Percentiles rank a stretch among this genome's conserved stretches.
phyloP scores from a whole-genome alignment of 2,113 vertebrate species.

The Columba janthina region DNA sequence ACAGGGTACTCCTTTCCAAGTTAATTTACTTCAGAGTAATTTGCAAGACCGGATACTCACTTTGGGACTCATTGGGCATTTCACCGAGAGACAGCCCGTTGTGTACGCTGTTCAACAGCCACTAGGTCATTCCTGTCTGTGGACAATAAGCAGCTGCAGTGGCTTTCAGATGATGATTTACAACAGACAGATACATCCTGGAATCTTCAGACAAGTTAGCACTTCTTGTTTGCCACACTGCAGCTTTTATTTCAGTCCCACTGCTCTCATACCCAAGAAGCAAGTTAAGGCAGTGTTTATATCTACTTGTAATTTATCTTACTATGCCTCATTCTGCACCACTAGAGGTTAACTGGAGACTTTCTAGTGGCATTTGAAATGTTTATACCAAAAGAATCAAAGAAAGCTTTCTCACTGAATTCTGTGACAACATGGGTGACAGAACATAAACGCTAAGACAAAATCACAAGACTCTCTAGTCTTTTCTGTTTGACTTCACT shows the following conservation, averaged over 20 bases:
- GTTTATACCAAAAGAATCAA: not conserved
- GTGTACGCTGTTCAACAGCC: not conserved
- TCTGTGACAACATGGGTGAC: not conserved
- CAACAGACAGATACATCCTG: not conserved
- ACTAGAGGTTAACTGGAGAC: not conserved
- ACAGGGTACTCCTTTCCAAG: not conserved
- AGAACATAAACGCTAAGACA: not conserved
- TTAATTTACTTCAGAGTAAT: not conserved
- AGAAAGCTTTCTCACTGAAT: not conserved
- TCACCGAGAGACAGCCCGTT: not conserved
- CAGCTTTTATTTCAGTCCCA: not conserved
- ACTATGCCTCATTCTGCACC: not conserved
- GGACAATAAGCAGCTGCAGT: not conserved
- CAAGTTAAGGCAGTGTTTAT: not conserved
- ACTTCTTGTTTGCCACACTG: not conserved
- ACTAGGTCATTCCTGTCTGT: not conserved
- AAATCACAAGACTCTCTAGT: not conserved
- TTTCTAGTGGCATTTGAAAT: not conserved
- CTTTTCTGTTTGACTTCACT: not conserved
- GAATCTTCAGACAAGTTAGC: not conserved
- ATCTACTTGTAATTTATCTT: not conserved
- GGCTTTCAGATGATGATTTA: not conserved
- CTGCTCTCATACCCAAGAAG: not conserved
- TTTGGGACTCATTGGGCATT: not conserved
- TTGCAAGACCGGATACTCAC: not conserved